Evolutionary conservation across 1,140 invertebrate genomes (phyloP).

Genomic region (Lepidurus packardi): DNA sequence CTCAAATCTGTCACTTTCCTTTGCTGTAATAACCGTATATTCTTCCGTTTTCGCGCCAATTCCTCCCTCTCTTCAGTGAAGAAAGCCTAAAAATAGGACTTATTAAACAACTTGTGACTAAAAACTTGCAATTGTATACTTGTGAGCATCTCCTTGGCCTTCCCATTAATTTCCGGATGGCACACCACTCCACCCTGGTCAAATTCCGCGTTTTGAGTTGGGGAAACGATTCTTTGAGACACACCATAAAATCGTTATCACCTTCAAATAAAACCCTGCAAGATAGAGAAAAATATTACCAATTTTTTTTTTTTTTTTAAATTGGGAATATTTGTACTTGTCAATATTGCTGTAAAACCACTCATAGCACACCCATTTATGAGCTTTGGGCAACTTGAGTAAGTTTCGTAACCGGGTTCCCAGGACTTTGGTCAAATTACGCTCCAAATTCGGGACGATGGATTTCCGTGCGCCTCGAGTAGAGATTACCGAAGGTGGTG

Average conservation of each 20-base stretch:
- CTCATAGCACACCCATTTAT: constrained; percentile 98
- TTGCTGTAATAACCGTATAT: constrained; percentile 90
- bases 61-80: constrained; percentile 90
- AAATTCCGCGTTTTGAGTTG: constrained; percentile 78
- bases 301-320: too few relatives aligned
- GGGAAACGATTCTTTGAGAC: constrained; percentile 89
- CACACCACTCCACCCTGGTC: constrained; percentile 89
- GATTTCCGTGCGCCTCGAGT: neutral
- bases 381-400: constrained; percentile 96
- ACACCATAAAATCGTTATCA: constrained; percentile 94
- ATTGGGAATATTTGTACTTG: too few relatives aligned
- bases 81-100: constrained; percentile 61
- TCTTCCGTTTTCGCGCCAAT: constrained; percentile 79
- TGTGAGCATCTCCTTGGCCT: constrained; percentile 89
- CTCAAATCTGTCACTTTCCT: constrained; percentile 76
- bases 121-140: constrained; percentile 39
- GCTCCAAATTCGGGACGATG: neutral
- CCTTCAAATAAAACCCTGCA: constrained; percentile 82
- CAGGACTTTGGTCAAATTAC: constrained; percentile 52
- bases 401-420: constrained; percentile 87
- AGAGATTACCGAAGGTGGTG: neutral
- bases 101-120: neutral
- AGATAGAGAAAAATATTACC: constrained; percentile 36
- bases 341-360: constrained; percentile 99
- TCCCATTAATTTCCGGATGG: constrained; percentile 92